Conservation (phyloP, 1,140 invertebrate genomes). For the Pogonomyrmex barbatus region DNA sequence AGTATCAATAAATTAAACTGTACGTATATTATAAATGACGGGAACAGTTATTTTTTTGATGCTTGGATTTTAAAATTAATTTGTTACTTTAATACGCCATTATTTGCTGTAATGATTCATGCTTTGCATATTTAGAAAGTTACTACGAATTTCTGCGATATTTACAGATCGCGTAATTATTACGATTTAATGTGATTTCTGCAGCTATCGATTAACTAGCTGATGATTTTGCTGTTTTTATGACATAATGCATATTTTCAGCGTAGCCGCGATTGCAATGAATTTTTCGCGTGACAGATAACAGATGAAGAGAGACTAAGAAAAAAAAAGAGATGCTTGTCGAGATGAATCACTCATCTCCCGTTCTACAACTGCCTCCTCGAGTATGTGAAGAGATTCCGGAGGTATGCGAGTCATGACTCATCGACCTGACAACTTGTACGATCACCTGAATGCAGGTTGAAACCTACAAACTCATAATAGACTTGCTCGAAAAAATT, state of each 20-base stretch:
- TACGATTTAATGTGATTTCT: neutral
- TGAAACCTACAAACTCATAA: neutral
- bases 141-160: neutral
- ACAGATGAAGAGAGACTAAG: neutral
- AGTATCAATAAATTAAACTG: neutral
- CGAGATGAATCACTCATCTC: constrained; percentile 62
- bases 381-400: constrained; percentile 32
- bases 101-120: neutral
- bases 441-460: constrained; percentile 42
- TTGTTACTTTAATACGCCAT: neutral
- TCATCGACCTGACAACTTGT: constrained; percentile 51
- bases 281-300: constrained; percentile 56
- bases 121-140: constrained; percentile 3
- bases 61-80: neutral
- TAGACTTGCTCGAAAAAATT: neutral
- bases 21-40: neutral
- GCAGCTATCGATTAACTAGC: neutral
- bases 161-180: neutral
- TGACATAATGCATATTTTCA: constrained; percentile 57
- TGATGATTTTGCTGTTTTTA: neutral
- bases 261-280: constrained; percentile 24
- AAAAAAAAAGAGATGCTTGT: neutral
- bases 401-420: constrained; percentile 50
- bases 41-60: neutral
- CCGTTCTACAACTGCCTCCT: constrained; percentile 40